Conservation (phyloP, 2,888 invertebrate genomes). For the Drosophila lutescens region DNA sequence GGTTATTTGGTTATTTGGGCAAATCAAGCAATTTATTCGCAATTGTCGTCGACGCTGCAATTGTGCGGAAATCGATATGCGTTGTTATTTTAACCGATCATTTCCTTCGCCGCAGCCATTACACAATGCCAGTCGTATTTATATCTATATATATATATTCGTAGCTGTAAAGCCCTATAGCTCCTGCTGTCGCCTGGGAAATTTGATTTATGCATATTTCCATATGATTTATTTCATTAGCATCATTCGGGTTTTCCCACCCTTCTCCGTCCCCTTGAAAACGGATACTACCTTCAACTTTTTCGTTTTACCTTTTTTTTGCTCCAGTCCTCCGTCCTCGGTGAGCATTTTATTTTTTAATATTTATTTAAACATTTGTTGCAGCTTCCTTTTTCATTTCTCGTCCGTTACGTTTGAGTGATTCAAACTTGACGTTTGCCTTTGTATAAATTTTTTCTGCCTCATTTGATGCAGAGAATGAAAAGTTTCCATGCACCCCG, state of each 20-base stretch:
- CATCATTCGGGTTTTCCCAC: constrained; percentile 50
- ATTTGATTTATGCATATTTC: constrained; percentile 79
- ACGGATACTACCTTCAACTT: constrained; percentile 44
- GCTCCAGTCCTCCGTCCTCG: constrained; percentile 3
- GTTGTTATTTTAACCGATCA: constrained; percentile 80
- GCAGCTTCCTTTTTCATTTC: constrained; percentile 78
- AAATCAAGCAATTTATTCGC: constrained; percentile 80
- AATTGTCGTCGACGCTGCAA: constrained; percentile 72
- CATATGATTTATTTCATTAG: constrained; percentile 80
- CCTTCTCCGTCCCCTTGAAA: constrained; percentile 8
- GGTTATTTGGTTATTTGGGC: constrained; percentile 77
- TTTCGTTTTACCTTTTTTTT: constrained; percentile 32
- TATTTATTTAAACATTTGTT: constrained; percentile 80
- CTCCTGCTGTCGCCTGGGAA: constrained; percentile 50
- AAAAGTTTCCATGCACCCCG: constrained; percentile 68
- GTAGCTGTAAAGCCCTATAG: constrained; percentile 1
- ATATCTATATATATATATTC: neutral
- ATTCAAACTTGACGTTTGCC: constrained; percentile 80
- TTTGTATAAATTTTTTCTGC: constrained; percentile 78
- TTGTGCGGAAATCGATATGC: constrained; percentile 79
- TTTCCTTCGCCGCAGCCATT: constrained; percentile 64
- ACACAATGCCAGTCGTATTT: constrained; percentile 26
- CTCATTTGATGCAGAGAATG: constrained; percentile 77
- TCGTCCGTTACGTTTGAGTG: constrained; percentile 78
- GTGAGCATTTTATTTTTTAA: constrained; percentile 63